Evolutionary conservation across 2,113 vertebrate species (phyloP), one percentile per base, ranked within the genome.

Genomic region (Leucosticte australis): DNA sequence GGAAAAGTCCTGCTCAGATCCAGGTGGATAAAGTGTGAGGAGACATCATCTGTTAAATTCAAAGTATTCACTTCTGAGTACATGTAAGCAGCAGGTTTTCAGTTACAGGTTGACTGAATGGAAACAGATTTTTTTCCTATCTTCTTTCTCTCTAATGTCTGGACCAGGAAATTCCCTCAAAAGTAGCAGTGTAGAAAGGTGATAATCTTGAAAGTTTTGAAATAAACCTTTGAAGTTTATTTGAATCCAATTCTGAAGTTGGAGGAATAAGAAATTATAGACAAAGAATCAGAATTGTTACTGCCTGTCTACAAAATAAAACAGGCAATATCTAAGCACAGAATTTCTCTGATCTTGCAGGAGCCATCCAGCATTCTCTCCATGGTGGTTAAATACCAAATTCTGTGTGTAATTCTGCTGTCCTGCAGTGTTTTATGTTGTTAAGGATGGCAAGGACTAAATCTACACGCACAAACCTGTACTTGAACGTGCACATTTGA

Each of bases 321-420:
- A 10, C 19, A 52, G 60, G 49, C 44, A 62, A 15, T 41, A 10
- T 37, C 4, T 49, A 55, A 71, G 50, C 20, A 37, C 0, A 0
- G 63, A 6, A 8, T 18, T 63, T 74, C 69, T 77, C 69, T 78
- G 56, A n/a, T 42, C 33, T 67, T 81, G 18, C 70, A 52, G 27
- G 4, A 27, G 33, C 56, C 39, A 65, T 59, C 41, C 50, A 69
- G 14, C 52, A 52, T 49, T 74, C 37, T 13, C 47, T 67, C 15
- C 2, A 0, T 39, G 52, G 41, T 55, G 52, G 56, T 47, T 68
- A 5, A 4, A 5, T 22, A 17, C 2, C 3, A 71, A 59, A 59
- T 30, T 7, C 0, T 1, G 1, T 53, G 18, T 76, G 44, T 37
- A 53, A 73, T 56, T 71, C 15, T 18, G 11, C 7, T 56, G 16